Percentiles rank a stretch among this genome's conserved stretches.
Conservation (phyloP, 2,797 vertebrate genomes). For the Sebastiscus albofasciatus region DNA sequence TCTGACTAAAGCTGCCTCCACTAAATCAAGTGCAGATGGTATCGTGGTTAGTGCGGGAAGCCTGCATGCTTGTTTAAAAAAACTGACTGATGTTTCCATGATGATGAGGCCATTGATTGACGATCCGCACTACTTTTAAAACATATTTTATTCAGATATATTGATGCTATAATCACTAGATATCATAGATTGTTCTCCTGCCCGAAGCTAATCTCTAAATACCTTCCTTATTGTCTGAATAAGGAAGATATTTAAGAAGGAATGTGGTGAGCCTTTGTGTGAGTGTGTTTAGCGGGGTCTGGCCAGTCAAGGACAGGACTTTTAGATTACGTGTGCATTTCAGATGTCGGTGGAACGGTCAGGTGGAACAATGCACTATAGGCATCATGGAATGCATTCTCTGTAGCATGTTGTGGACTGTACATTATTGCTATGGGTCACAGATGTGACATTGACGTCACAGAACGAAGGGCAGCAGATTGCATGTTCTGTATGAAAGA, state of each 20-base stretch:
- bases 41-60: background rate
- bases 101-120: background rate
- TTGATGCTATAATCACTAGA: background rate
- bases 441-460: background rate
- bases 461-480: background rate
- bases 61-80: background rate
- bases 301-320: background rate
- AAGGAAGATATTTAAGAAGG: background rate
- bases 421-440: background rate
- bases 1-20: background rate
- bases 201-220: no score
- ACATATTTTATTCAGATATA: background rate
- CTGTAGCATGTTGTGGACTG: background rate
- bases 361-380: background rate
- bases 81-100: background rate
- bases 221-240: no score
- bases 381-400: background rate
- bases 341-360: background rate
- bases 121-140: background rate
- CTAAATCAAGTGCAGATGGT: background rate
- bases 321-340: background rate
- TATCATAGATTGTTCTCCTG: background rate
- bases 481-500: conserved; percentile 21
- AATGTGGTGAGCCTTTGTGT: background rate
- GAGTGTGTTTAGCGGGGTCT: background rate